Evolutionary conservation across 1,140 invertebrate genomes (phyloP).

Genomic region (Polypedilum vanderplanki): DNA sequence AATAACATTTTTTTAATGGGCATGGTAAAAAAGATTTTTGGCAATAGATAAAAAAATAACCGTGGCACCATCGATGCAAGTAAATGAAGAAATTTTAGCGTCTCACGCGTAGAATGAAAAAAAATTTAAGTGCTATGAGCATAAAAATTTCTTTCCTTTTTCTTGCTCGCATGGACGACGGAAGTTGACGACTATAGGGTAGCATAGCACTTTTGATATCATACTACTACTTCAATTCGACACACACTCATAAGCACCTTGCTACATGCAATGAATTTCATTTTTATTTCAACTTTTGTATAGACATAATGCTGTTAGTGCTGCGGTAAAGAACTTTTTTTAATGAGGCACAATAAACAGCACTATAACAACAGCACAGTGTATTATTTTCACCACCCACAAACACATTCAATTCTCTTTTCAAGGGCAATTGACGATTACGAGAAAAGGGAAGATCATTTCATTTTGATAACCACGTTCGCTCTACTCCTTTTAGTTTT

Average conservation of each 20-base stretch:
- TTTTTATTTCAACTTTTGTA: neutral
- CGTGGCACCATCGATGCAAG: too few relatives aligned
- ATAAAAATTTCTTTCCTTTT: too few relatives aligned
- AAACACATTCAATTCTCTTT: too few relatives aligned
- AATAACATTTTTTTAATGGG: slow-evolving; percentile 10
- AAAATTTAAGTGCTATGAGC: too few relatives aligned
- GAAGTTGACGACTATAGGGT: too few relatives aligned
- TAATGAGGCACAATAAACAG: slow-evolving; percentile 17
- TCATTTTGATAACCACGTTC: slow-evolving; percentile 1
- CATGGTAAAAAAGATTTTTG: neutral
- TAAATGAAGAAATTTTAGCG: too few relatives aligned
- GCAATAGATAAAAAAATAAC: neutral
- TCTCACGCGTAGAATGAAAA: too few relatives aligned
- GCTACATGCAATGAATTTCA: slow-evolving; percentile 10
- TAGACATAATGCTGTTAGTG: neutral
- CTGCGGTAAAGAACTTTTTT: neutral
- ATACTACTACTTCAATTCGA: neutral
- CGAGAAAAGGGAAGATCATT: neutral
- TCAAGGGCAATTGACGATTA: neutral
- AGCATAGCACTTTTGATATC: neutral
- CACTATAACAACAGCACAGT: neutral
- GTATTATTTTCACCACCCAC: too few relatives aligned
- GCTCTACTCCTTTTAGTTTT: neutral
- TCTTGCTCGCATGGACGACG: too few relatives aligned
- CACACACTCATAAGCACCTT: slow-evolving; percentile 2